These are phyloP conservation scores for Antennarius striatus DNA, from an alignment of 2,113 vertebrate genomes.

Conservation along the genomic window DNA sequence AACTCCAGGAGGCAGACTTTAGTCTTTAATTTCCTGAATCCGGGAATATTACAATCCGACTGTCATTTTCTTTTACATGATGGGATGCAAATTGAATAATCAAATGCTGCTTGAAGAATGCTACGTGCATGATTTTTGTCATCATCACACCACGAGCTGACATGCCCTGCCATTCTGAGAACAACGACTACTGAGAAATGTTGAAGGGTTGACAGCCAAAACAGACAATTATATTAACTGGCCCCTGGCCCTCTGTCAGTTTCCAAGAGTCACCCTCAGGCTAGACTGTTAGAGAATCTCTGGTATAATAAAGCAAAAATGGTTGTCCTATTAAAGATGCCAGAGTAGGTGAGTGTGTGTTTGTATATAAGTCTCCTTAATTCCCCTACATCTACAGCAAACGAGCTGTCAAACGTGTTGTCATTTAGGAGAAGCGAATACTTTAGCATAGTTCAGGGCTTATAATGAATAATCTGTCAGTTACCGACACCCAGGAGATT, in stretches of 20 bases:
- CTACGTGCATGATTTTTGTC: constrained; percentile 28
- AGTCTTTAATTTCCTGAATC: constrained; percentile 11
- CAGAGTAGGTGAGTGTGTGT: constrained; percentile 28
- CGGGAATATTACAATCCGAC: constrained; percentile 11
- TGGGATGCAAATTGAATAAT: constrained; percentile 32
- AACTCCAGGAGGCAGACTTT: neutral
- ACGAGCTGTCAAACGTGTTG: constrained; percentile 40
- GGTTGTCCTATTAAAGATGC: constrained; percentile 45
- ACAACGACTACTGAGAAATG: constrained; percentile 47
- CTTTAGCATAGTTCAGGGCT: constrained; percentile 34
- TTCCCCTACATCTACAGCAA: constrained; percentile 9
- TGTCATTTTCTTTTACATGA: constrained; percentile 13
- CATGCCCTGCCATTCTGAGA: constrained; percentile 34
- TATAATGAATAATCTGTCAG: constrained; percentile 65
- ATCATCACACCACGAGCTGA: constrained; percentile 40
- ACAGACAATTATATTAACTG: constrained; percentile 58
- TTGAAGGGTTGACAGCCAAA: constrained; percentile 63
- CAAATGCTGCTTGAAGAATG: constrained; percentile 16
- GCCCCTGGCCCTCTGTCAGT: constrained; percentile 57
- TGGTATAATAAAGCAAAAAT: constrained; percentile 38
- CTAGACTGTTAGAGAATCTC: constrained; percentile 48
- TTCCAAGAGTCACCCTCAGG: constrained; percentile 44
- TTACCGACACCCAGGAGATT: constrained; percentile 43
- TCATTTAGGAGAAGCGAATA: constrained; percentile 38
- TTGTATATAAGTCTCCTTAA: constrained; percentile 30